Evolutionary conservation across 2,888 invertebrate species (phyloP).

Genomic region (Drepana falcataria): DNA sequence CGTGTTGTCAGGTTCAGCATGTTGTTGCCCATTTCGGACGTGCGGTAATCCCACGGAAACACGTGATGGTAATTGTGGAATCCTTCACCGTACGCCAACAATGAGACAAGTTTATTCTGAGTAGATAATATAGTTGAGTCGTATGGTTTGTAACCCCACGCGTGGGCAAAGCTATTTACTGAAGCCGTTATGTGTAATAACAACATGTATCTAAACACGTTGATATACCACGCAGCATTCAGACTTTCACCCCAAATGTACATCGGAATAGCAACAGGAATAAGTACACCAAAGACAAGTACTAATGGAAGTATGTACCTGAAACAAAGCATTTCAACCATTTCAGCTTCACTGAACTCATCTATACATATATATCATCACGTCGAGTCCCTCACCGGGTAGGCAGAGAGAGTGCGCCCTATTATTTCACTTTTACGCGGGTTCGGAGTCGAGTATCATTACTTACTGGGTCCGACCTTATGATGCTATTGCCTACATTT

Average conservation of each 20-base stretch:
- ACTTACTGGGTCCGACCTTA: too few species aligned
- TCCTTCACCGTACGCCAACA: constrained; percentile 39
- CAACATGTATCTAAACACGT: constrained; percentile 76
- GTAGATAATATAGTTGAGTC: constrained; percentile 44
- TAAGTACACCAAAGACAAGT: constrained; percentile 36
- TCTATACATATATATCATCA: too few species aligned
- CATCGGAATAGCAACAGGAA: constrained; percentile 72
- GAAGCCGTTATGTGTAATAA: too few species aligned
- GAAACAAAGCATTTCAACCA: too few species aligned
- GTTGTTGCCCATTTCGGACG: constrained; percentile 35
- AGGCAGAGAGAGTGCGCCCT: too few species aligned
- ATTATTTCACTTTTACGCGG: too few species aligned
- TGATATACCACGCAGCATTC: constrained; percentile 45
- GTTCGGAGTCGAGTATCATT: too few species aligned
- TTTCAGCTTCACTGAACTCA: too few species aligned
- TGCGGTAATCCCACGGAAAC: constrained; percentile 47
- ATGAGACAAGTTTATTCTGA: constrained; percentile 27
- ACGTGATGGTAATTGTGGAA: constrained; percentile 52
- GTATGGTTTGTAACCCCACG: constrained; percentile 63
- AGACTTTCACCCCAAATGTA: constrained; percentile 77
- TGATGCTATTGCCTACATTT: too few species aligned
- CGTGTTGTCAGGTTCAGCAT: constrained; percentile 29
- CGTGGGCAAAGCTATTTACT: constrained; percentile 82
- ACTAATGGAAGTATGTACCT: constrained; percentile 36
- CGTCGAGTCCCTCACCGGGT: too few species aligned